Evolutionary conservation across 2,888 invertebrate genomes (phyloP).

Genomic region (Scrobipalpa costella): DNA sequence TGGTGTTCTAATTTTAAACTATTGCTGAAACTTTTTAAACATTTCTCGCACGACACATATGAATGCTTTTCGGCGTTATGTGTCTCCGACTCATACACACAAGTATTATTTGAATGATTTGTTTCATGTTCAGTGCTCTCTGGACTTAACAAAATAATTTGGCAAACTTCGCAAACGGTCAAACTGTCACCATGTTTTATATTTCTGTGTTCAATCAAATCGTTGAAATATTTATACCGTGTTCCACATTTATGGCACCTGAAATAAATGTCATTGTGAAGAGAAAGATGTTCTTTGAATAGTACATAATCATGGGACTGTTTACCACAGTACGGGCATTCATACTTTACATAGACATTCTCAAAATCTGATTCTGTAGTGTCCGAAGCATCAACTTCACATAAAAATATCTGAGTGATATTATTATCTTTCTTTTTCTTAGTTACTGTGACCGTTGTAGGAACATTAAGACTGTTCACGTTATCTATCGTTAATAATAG

Average conservation of each 20-base stretch:
- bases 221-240: conserved; percentile 14
- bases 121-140: conserved; percentile 13
- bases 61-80: background rate
- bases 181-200: conserved; percentile 1
- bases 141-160: conserved; percentile 18
- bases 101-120: background rate
- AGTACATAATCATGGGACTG: background rate
- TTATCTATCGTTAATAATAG: conserved; percentile 21
- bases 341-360: conserved; percentile 17
- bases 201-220: conserved; percentile 20
- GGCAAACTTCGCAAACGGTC: conserved; percentile 4
- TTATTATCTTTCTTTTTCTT: conserved; percentile 8
- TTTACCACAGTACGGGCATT: conserved; percentile 24
- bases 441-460: conserved; percentile 9
- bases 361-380: background rate
- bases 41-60: background rate
- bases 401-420: conserved; percentile 19
- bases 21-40: conserved; percentile 8
- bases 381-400: conserved; percentile 11
- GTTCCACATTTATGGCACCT: conserved; percentile 15
- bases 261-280: conserved; percentile 8
- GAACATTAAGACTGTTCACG: conserved; percentile 19
- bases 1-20: conserved; percentile 1
- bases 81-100: conserved; percentile 1
- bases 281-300: conserved; percentile 10